Percentiles rank a stretch among this genome's conserved stretches.
These are phyloP conservation scores for Ophion ventricosus DNA, from an alignment of 2,888 invertebrate species.

Conservation along the genomic window DNA sequence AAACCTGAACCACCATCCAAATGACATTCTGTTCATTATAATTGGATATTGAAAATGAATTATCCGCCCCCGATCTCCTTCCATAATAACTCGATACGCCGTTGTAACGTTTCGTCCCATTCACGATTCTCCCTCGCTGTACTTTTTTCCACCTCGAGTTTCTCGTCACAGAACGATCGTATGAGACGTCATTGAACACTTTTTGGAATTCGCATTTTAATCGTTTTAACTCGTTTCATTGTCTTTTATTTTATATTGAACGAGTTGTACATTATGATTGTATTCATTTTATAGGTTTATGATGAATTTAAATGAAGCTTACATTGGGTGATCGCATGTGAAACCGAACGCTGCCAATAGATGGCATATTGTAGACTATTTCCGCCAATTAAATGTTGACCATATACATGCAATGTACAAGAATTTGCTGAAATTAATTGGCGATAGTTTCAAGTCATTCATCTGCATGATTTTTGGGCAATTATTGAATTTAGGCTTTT, in stretches of 20 bases:
- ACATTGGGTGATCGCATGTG: too few relatives aligned
- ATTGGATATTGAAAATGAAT: slow-evolving; percentile 70
- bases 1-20: slow-evolving; percentile 61
- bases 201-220: not conserved
- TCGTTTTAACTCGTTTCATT: not conserved
- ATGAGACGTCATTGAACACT: not conserved
- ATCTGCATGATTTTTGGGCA: too few relatives aligned
- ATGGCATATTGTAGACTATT: too few relatives aligned
- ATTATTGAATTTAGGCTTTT: too few relatives aligned
- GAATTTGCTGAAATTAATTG: too few relatives aligned
- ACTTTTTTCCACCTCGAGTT: not conserved
- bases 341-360: too few relatives aligned
- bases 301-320: not conserved
- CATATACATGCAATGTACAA: too few relatives aligned
- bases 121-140: not conserved
- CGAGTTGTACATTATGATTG: not conserved
- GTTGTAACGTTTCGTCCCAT: not conserved
- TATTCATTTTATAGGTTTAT: not conserved
- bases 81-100: slow-evolving; percentile 44
- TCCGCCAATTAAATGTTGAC: too few relatives aligned
- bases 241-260: not conserved
- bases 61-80: slow-evolving; percentile 60
- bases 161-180: not conserved
- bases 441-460: too few relatives aligned
- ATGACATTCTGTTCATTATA: slow-evolving; percentile 73